Evolutionary conservation across 2,888 invertebrate species (phyloP).

Genomic region (Dilophus febrilis): DNA sequence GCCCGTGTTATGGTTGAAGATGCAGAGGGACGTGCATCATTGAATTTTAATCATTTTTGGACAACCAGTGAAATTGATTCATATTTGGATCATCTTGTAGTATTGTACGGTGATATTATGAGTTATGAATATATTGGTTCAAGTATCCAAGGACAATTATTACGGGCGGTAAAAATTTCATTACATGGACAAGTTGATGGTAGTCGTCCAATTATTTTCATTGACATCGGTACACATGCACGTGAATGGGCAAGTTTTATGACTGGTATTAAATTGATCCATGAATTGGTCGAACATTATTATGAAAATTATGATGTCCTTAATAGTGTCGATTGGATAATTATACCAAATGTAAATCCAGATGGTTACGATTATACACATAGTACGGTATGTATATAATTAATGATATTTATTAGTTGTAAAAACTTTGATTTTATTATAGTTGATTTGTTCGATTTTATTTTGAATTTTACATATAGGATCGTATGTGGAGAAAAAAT

Average conservation of each 20-base stretch:
- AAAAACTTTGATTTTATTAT: too few relatives aligned
- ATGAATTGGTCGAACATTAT: constrained; percentile 36
- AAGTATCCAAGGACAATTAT: constrained; percentile 36
- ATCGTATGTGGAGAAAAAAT: constrained; percentile 50
- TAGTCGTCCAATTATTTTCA: constrained; percentile 37
- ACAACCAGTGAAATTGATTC: constrained; percentile 31
- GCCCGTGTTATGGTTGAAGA: too few relatives aligned
- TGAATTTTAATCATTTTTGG: constrained; percentile 4
- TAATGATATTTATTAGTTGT: constrained; percentile 35
- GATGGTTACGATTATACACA: constrained; percentile 52
- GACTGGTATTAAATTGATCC: constrained; percentile 38
- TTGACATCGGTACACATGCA: constrained; percentile 44
- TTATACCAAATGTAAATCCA: constrained; percentile 49
- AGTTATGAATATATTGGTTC: constrained; percentile 30
- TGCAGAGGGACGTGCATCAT: too few relatives aligned
- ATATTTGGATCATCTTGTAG: constrained; percentile 30
- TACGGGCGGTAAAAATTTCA: constrained; percentile 42
- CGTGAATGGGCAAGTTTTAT: constrained; percentile 49
- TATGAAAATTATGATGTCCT: constrained; percentile 31
- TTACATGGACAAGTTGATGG: constrained; percentile 30
- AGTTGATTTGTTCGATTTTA: too few relatives aligned
- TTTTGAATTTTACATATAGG: constrained; percentile 13
- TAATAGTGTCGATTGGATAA: constrained; percentile 44
- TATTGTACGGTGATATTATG: constrained; percentile 31
- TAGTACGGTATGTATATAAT: constrained; percentile 28